These are phyloP conservation scores for Gandaritis pyraliata DNA, from an alignment of 2,888 invertebrate species.

Conservation along the genomic window DNA sequence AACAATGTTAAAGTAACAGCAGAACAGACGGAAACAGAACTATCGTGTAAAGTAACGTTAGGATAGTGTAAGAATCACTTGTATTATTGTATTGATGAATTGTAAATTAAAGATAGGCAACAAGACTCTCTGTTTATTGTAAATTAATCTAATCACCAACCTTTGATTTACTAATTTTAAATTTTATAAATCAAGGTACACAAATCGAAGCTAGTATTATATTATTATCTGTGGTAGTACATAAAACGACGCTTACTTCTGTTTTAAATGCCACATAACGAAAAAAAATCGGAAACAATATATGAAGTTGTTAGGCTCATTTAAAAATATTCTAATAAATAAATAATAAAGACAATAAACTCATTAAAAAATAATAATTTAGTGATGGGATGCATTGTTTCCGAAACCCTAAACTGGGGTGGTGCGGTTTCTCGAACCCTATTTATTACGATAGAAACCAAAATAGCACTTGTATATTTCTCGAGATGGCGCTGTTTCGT, in stretches of 20 bases:
- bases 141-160: not conserved
- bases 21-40: slow-evolving; percentile 71
- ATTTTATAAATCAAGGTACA: too few species aligned
- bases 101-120: slow-evolving; percentile 32
- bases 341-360: too few species aligned
- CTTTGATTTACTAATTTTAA: not conserved
- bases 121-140: not conserved
- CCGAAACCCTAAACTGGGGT: not conserved
- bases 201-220: too few species aligned
- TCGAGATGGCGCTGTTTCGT: slow-evolving; percentile 58
- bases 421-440: not conserved
- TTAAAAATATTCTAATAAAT: too few species aligned
- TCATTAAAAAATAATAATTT: not conserved
- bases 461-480: not conserved
- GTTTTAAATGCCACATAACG: too few species aligned
- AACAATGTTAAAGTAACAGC: slow-evolving; percentile 70
- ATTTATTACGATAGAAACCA: not conserved
- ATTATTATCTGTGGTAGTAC: too few species aligned
- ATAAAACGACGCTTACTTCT: too few species aligned
- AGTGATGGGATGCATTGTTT: slow-evolving; percentile 14
- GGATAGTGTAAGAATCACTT: slow-evolving; percentile 54
- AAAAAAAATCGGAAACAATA: too few species aligned
- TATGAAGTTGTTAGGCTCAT: too few species aligned
- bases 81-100: slow-evolving; percentile 40
- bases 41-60: slow-evolving; percentile 72